These are phyloP conservation scores for Carcinoscorpius rotundicauda DNA, from an alignment of 1,140 invertebrate genomes.

Conservation along the genomic window DNA sequence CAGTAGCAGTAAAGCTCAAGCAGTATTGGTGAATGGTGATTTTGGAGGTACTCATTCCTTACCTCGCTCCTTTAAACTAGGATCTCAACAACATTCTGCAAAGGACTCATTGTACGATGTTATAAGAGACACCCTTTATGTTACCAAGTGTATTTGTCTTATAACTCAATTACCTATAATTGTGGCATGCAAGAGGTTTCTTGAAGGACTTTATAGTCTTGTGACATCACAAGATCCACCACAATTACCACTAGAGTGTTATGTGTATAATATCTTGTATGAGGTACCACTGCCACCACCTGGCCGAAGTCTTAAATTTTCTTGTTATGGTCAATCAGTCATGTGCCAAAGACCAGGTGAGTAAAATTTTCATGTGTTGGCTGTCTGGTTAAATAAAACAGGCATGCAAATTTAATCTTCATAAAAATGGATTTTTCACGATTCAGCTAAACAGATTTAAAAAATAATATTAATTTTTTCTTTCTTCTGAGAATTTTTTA, in stretches of 20 bases:
- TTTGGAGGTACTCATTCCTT: conserved; percentile 55
- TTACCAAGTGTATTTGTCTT: conserved; percentile 86
- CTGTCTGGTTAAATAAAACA: no score
- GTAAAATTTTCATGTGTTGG: no score
- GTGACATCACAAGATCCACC: conserved; percentile 23
- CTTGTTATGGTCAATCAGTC: conserved; percentile 35
- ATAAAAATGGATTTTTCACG: no score
- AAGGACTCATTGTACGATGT: conserved; percentile 63
- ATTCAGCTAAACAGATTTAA: no score
- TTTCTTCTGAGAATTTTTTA: no score
- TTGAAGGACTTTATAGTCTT: conserved; percentile 73
- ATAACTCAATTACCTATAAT: conserved; percentile 85
- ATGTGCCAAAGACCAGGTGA: conserved; percentile 36
- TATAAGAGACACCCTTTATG: conserved; percentile 81
- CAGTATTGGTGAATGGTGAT: conserved; percentile 28
- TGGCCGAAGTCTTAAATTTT: conserved; percentile 73
- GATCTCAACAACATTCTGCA: conserved; percentile 45
- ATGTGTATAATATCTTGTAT: conserved; percentile 89
- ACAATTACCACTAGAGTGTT: conserved; percentile 62
- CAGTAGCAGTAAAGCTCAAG: conserved; percentile 29
- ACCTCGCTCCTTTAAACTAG: conserved; percentile 74
- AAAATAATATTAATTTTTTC: no score
- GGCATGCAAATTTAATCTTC: no score
- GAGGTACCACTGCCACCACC: conserved; percentile 79
- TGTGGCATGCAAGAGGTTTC: conserved; percentile 60